A percentile compares a stretch with the other conserved stretches of the same genome.
These are phyloP conservation scores for Podocnemis expansa DNA, from an alignment of 2,113 vertebrate species.

Conservation along the genomic window DNA sequence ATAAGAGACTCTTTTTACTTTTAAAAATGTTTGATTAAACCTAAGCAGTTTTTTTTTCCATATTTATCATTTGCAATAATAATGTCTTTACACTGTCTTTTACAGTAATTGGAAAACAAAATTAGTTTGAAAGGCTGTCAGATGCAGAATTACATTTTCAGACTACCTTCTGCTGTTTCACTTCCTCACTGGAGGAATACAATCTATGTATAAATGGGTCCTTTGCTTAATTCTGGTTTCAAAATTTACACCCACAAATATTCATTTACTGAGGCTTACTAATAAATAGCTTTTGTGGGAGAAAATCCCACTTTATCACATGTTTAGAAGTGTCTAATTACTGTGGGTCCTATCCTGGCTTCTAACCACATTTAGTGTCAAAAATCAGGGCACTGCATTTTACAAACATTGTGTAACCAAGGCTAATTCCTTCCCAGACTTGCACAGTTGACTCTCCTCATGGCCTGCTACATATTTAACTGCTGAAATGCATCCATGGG, in stretches of 20 bases:
- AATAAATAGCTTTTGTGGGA: too few species aligned
- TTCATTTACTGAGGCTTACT: neutral
- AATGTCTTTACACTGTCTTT: neutral
- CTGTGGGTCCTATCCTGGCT: neutral
- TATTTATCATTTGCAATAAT: neutral
- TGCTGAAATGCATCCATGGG: neutral
- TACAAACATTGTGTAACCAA: neutral
- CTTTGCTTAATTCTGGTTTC: neutral
- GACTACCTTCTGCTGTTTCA: neutral
- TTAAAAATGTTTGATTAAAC: neutral
- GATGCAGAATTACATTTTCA: neutral
- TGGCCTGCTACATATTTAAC: neutral
- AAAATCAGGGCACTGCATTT: neutral
- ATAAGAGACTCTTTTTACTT: neutral
- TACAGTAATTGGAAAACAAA: slow-evolving; percentile 19
- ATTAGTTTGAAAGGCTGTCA: slow-evolving; percentile 4
- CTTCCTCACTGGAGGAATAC: neutral
- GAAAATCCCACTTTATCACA: too few species aligned
- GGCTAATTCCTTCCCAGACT: neutral
- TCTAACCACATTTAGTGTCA: neutral
- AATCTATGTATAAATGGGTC: neutral
- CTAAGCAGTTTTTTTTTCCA: neutral
- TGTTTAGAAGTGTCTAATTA: neutral
- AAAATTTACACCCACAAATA: neutral
- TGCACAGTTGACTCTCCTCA: neutral